A percentile compares a stretch with the other conserved stretches of the same genome.
These are phyloP conservation scores for Istiophorus platypterus DNA, from an alignment of 2,113 vertebrate species.

Conservation along the genomic window DNA sequence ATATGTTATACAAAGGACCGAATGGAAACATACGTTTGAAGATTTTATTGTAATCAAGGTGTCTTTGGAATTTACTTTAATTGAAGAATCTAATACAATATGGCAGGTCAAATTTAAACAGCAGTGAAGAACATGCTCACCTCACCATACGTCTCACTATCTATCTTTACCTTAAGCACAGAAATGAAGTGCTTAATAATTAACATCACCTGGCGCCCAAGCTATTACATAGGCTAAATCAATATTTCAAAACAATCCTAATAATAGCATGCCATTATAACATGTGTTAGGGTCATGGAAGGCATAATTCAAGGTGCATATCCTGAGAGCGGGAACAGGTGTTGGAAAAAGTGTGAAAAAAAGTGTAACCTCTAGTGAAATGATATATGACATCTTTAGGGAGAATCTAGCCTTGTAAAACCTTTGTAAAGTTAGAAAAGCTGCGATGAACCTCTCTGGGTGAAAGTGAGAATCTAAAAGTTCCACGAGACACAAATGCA, in stretches of 20 bases:
- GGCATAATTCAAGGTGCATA: neutral
- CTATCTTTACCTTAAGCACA: slow-evolving; percentile 58
- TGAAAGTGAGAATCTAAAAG: neutral
- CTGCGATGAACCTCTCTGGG: neutral
- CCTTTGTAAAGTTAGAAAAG: neutral
- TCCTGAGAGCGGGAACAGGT: neutral
- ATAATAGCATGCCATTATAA: slow-evolving; percentile 49
- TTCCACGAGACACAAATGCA: slow-evolving; percentile 5
- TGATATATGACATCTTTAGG: neutral
- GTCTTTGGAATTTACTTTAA: neutral
- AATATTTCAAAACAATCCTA: slow-evolving; percentile 66
- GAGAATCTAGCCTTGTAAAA: neutral
- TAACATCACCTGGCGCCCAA: slow-evolving; percentile 41
- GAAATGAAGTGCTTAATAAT: slow-evolving; percentile 75
- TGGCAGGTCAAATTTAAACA: neutral
- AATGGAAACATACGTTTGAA: neutral
- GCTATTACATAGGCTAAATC: slow-evolving; percentile 62
- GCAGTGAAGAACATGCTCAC: slow-evolving; percentile 6
- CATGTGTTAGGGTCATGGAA: slow-evolving; percentile 27
- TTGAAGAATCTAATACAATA: neutral
- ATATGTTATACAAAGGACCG: neutral
- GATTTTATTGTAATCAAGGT: neutral
- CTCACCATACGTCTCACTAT: slow-evolving; percentile 29
- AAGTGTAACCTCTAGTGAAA: neutral
- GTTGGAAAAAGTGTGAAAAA: neutral